Evolutionary conservation across 2,888 invertebrate genomes (phyloP).

Genomic region (Troides aeacus): DNA sequence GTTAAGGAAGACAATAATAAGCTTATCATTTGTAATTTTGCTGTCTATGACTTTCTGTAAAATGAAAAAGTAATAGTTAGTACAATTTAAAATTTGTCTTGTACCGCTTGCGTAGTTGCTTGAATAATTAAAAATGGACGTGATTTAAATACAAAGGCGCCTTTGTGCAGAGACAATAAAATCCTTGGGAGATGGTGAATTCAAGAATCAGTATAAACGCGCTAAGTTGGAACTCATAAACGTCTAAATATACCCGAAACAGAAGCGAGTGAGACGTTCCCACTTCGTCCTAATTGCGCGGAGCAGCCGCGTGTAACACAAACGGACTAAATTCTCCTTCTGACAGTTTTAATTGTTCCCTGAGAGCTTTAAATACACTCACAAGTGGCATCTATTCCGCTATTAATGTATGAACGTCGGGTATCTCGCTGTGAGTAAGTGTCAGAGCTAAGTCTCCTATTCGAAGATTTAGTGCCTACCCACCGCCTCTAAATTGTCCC

Average conservation of each 20-base stretch:
- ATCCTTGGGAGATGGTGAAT: constrained; percentile 23
- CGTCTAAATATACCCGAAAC: constrained; percentile 45
- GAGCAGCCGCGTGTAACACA: constrained; percentile 44
- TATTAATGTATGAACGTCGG: constrained; percentile 60
- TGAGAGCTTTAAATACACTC: constrained; percentile 58
- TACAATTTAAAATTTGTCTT: too few relatives aligned
- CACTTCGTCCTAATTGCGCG: constrained; percentile 44
- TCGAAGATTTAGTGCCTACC: constrained; percentile 43
- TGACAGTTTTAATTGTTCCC: constrained; percentile 59
- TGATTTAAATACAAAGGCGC: constrained; percentile 4
- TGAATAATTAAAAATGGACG: too few relatives aligned
- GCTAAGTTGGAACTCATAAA: constrained; percentile 42
- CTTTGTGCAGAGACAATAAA: constrained; percentile 22
- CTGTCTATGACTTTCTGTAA: too few relatives aligned
- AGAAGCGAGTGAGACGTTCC: constrained; percentile 39
- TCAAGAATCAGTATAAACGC: constrained; percentile 32
- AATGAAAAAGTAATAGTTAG: too few relatives aligned
- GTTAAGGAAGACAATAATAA: too few relatives aligned
- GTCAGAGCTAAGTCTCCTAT: constrained; percentile 44
- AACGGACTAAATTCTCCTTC: constrained; percentile 48
- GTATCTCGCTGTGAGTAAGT: constrained; percentile 41
- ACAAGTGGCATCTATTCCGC: constrained; percentile 56
- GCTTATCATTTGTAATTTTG: too few relatives aligned
- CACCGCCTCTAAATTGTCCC: constrained; percentile 33
- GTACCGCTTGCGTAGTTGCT: too few relatives aligned